A percentile compares a stretch with the other conserved stretches of the same genome.
Conservation (phyloP, 2,797 vertebrate species). For the Muraenolepis orangiensis region DNA sequence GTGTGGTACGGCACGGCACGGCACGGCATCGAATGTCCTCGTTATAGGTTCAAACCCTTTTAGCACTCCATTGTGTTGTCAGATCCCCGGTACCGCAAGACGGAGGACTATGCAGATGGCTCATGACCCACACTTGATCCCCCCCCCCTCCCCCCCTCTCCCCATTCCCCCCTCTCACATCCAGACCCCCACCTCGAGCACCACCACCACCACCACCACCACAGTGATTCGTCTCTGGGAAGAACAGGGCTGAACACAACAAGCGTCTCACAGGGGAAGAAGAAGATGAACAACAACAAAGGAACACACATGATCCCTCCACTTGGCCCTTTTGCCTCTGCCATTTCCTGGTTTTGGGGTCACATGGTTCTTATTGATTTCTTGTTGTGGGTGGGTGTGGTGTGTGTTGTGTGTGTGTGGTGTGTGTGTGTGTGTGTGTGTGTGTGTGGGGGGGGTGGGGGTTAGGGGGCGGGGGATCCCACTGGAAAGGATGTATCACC, state of each 20-base stretch:
- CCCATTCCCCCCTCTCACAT: too few species aligned
- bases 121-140: neutral
- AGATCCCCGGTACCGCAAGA: neutral
- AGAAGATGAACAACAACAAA: neutral
- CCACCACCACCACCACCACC: neutral
- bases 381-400: neutral
- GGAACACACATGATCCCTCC: neutral
- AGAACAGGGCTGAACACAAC: conserved; percentile 1
- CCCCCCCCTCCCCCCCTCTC: too few species aligned
- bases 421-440: neutral
- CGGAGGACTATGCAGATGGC: neutral
- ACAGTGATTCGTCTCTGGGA: neutral
- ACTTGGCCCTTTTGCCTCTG: conserved; percentile 28
- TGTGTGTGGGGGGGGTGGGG: neutral
- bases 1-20: neutral
- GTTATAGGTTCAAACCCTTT: neutral
- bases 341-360: conserved; percentile 50
- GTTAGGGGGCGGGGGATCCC: conserved; percentile 16
- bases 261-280: neutral
- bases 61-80: neutral
- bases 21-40: neutral
- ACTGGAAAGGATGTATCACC: conserved; percentile 50
- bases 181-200: neutral
- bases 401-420: neutral
- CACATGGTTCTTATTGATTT: conserved; percentile 55